Percentiles rank a stretch among this genome's conserved stretches.
Evolutionary conservation across 2,113 vertebrate genomes (phyloP).

Genomic region (Ochotona princeps): DNA sequence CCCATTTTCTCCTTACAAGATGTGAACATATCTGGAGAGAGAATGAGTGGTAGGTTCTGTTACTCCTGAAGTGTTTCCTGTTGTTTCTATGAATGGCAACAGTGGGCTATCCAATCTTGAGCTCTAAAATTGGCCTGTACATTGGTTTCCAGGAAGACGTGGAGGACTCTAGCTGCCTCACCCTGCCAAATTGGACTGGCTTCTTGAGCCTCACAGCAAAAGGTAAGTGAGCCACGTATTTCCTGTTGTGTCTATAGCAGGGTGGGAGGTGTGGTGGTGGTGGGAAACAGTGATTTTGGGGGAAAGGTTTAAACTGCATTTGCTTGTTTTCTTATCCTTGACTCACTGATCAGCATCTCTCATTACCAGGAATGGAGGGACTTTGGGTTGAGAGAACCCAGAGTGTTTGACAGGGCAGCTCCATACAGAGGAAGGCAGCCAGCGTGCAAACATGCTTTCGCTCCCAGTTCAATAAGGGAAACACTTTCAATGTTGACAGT

Average conservation of each 20-base stretch:
- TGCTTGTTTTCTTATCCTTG: not conserved
- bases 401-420: not conserved
- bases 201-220: not conserved
- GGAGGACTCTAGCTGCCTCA: not conserved
- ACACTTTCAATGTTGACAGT: not conserved
- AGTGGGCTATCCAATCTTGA: not conserved
- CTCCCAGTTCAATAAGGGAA: not conserved
- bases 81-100: not conserved
- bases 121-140: not conserved
- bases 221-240: not conserved
- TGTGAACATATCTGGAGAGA: not conserved
- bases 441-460: not conserved
- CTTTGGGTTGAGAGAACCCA: rapidly evolving
- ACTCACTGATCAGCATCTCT: not conserved
- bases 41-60: not conserved
- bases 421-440: not conserved
- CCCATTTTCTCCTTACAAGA: not conserved
- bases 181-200: not conserved
- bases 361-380: not conserved
- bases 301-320: not conserved
- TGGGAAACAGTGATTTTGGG: rapidly evolving
- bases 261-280: no score
- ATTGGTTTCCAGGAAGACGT: not conserved
- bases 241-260: not conserved
- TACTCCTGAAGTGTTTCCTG: not conserved